Base-by-base conservation (phyloP, 35 echinoderm and acorn worm genomes). In the Hemicentrotus pulcherrimus region DNA sequence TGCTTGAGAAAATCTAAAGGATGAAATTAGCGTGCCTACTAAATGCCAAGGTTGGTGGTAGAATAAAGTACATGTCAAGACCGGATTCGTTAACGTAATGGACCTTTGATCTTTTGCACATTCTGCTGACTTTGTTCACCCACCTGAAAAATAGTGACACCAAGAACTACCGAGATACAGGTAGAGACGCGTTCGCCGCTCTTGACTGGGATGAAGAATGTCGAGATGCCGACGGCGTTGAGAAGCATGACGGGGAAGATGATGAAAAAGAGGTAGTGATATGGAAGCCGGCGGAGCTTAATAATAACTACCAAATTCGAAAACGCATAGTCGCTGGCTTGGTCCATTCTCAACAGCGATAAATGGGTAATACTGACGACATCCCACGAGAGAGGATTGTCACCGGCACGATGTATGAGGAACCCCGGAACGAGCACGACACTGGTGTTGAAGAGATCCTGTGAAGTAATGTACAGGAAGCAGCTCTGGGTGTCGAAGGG, bases 121-220 rank as follows among this genome's bases (percentile, higher is more conserved):
- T 55, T 55, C 15, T 55, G 50, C 10, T 55, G 50, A 15, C 50
- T 55, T 2, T 14, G 2, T 78, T 6, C 22, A 78, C 65, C 19
- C 28, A 78, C 65, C 65, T 90, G 88, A 90, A 93, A 93, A 18
- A 93, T 47, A 4, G 91, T 93, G 16, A 48, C 32, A 48, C 91
- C 91, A 13, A 93, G 91, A 31, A 93, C 91, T 2, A 93, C 14
- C 16, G 91, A 93, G 46, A 93, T 47, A 58, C 45, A 47, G 31
- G 91, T 19, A 5, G 91, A 93, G 16, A 93, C 48, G 30, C 91
- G 91, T 47, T 93, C 91, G 13, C 91, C 91, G 41, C 91, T 93
- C 91, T 93, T 93, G n/a, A 93, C 13, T 18, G 91, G 91, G 48
- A 93, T 93, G 0, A 47, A 93, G 30, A 93, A 93, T 5, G 91